These are phyloP conservation scores for Drosophila dives DNA, from an alignment of 2,888 invertebrate genomes.

Conservation along the genomic window DNA sequence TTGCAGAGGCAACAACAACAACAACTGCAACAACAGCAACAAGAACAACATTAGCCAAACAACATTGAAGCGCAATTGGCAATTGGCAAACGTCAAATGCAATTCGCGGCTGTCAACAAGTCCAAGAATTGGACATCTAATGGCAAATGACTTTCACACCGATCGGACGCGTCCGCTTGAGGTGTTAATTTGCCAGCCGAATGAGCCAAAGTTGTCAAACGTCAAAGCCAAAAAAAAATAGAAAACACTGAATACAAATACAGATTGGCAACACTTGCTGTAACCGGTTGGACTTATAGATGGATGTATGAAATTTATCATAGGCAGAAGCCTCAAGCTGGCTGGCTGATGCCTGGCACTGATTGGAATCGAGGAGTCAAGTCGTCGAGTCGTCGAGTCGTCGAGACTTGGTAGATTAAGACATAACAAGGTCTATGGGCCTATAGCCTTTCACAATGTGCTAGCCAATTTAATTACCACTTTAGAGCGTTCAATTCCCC, in stretches of 20 bases:
- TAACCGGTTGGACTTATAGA: slow-evolving; percentile 26
- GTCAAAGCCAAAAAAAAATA: slow-evolving; percentile 41
- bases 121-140: slow-evolving; percentile 62
- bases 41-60: slow-evolving; percentile 39
- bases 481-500: slow-evolving; percentile 73
- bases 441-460: slow-evolving; percentile 61
- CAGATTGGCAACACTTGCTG: slow-evolving; percentile 33
- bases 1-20: slow-evolving; percentile 22
- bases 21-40: slow-evolving; percentile 8
- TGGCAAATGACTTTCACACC: slow-evolving; percentile 65
- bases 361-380: slow-evolving; percentile 22
- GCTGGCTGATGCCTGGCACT: slow-evolving; percentile 1
- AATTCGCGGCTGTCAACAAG: slow-evolving; percentile 61
- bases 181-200: slow-evolving; percentile 68
- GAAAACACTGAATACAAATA: slow-evolving; percentile 16
- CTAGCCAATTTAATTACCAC: slow-evolving; percentile 77
- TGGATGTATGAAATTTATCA: slow-evolving; percentile 6
- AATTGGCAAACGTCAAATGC: slow-evolving; percentile 50
- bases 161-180: slow-evolving; percentile 51
- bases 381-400: background rate
- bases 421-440: slow-evolving; percentile 54
- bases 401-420: slow-evolving; percentile 55
- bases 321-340: slow-evolving; percentile 1
- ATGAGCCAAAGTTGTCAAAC: slow-evolving; percentile 61
- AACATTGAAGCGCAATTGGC: slow-evolving; percentile 44